Percentiles rank a stretch among this genome's conserved stretches.
These are phyloP conservation scores for Apteryx mantelli DNA, from an alignment of 2,113 vertebrate genomes.

Conservation along the genomic window DNA sequence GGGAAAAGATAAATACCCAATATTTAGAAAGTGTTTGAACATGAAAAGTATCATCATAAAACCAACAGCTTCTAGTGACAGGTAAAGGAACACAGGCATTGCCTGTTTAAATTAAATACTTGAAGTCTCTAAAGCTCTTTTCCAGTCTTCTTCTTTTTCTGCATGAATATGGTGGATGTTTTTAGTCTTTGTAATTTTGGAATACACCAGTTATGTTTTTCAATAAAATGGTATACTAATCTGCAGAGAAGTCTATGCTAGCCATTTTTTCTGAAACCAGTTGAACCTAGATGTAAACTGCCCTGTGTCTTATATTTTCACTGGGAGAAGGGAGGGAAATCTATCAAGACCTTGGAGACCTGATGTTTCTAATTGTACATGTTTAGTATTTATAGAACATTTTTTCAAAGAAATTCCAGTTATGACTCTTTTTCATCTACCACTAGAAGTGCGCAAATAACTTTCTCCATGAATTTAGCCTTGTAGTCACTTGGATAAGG, in stretches of 20 bases:
- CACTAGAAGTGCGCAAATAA: background rate
- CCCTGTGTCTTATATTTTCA: background rate
- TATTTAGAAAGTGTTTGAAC: constrained; percentile 5
- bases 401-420: background rate
- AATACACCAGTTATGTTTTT: background rate
- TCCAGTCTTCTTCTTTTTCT: background rate
- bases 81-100: background rate
- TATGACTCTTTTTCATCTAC: background rate
- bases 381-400: background rate
- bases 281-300: background rate
- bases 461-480: background rate
- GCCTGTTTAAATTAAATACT: constrained; percentile 15
- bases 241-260: background rate
- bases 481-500: background rate
- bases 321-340: background rate
- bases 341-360: background rate
- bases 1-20: constrained; percentile 16
- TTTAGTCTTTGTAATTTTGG: background rate
- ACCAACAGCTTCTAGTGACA: constrained; percentile 3
- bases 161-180: background rate
- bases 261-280: background rate
- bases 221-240: background rate
- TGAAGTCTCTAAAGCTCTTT: background rate
- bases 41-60: constrained; percentile 24
- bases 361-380: background rate